Percentiles rank a stretch among this genome's conserved stretches.
These are phyloP conservation scores for Antigone vipio DNA, from an alignment of 2,113 vertebrate genomes.

Conservation along the genomic window DNA sequence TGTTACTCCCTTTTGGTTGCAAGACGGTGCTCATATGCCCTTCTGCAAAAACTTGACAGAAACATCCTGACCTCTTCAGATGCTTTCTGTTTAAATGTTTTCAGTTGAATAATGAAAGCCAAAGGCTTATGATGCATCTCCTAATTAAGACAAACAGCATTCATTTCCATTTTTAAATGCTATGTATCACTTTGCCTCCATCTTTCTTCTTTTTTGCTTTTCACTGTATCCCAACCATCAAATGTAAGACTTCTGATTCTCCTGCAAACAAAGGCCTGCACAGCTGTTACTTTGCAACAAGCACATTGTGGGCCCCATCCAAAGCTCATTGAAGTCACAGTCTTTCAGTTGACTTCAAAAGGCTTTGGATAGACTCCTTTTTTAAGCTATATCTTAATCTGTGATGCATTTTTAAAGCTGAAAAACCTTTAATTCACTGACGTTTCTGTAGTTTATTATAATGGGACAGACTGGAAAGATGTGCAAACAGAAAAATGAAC, in stretches of 20 bases:
- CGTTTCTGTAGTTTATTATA: not conserved
- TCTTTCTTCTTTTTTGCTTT: constrained; percentile 46
- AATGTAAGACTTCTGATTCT: constrained; percentile 60
- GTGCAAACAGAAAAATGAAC: not conserved
- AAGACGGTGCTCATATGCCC: not conserved
- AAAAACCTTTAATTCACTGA: constrained; percentile 34
- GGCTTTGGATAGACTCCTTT: constrained; percentile 24
- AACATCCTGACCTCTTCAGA: constrained; percentile 53
- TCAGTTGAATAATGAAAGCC: constrained; percentile 45
- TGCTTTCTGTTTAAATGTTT: constrained; percentile 49
- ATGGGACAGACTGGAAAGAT: not conserved
- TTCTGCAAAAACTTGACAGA: constrained; percentile 39
- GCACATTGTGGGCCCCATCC: constrained; percentile 53
- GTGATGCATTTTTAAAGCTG: constrained; percentile 37
- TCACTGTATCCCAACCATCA: constrained; percentile 40
- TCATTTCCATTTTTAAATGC: constrained; percentile 56
- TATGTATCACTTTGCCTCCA: constrained; percentile 50
- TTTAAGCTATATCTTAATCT: constrained; percentile 55
- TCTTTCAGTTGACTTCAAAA: constrained; percentile 61
- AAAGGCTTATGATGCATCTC: constrained; percentile 52
- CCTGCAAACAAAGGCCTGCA: constrained; percentile 58
- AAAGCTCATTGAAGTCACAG: constrained; percentile 54
- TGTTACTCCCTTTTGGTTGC: not conserved
- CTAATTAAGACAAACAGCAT: constrained; percentile 61
- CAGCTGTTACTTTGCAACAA: constrained; percentile 63